Conservation (phyloP, 2,888 invertebrate genomes). For the Apodemia duryi region DNA sequence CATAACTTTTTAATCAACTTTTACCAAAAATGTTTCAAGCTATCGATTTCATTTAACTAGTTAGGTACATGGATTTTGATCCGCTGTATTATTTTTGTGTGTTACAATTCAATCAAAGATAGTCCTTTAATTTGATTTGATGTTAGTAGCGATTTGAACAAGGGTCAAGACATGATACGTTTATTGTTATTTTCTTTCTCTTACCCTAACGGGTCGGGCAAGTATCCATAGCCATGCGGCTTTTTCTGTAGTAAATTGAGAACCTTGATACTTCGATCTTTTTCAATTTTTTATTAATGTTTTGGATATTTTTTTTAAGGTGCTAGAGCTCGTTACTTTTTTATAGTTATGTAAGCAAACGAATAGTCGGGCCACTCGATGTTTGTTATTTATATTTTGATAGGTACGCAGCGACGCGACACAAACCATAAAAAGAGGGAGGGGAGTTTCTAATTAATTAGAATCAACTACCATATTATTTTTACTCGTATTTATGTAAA, state of each 20-base stretch:
- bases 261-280: not conserved
- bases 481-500: not conserved
- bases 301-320: not conserved
- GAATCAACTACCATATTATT: not conserved
- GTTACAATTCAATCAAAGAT: conserved; percentile 14
- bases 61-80: not conserved
- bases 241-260: not conserved
- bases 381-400: conserved; percentile 10
- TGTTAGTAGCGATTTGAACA: conserved; percentile 21
- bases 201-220: not conserved
- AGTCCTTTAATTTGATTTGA: conserved; percentile 25
- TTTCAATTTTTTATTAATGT: not conserved
- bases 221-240: not conserved
- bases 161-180: not conserved
- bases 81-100: conserved; percentile 2
- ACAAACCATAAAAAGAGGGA: conserved; percentile 9
- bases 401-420: not conserved
- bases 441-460: conserved; percentile 5
- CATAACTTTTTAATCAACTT: conserved; percentile 13
- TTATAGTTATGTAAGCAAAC: not conserved
- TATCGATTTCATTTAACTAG: conserved; percentile 3
- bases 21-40: conserved; percentile 1
- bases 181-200: not conserved
- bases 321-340: not conserved
- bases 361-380: conserved; percentile 4